These are phyloP conservation scores for Cyclophora albipunctata DNA, from an alignment of 2,888 invertebrate species.

Conservation along the genomic window DNA sequence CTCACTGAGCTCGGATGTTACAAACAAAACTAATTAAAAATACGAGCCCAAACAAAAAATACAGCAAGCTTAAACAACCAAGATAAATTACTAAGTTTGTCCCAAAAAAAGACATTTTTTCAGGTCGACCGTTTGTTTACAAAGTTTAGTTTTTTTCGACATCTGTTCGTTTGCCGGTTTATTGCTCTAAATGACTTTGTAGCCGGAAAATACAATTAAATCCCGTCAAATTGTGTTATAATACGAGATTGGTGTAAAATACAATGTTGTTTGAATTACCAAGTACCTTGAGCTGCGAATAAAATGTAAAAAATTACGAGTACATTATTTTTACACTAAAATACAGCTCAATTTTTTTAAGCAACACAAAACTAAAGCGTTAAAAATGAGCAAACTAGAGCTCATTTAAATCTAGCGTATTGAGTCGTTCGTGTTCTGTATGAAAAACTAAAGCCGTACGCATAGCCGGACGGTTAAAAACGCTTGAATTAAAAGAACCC, in stretches of 20 bases:
- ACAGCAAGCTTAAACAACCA: conserved; percentile 42
- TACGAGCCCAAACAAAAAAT: conserved; percentile 43
- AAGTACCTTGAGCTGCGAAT: neutral
- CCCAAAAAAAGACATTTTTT: conserved; percentile 34
- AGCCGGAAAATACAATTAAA: too few relatives aligned
- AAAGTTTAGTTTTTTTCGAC: conserved; percentile 17
- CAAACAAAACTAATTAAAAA: conserved; percentile 60
- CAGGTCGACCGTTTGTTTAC: conserved; percentile 14
- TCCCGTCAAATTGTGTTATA: neutral
- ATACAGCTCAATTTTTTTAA: too few relatives aligned
- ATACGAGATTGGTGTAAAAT: neutral
- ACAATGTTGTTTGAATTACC: neutral
- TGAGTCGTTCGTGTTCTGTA: too few relatives aligned
- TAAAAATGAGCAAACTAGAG: too few relatives aligned
- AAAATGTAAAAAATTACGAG: neutral
- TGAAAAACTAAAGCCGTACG: too few relatives aligned
- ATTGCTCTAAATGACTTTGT: conserved; percentile 5
- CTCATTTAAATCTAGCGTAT: too few relatives aligned
- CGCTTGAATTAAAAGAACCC: too few relatives aligned
- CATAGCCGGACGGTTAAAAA: too few relatives aligned
- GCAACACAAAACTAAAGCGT: too few relatives aligned
- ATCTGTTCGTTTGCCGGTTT: conserved; percentile 13
- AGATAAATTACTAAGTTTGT: conserved; percentile 62
- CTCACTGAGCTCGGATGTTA: conserved; percentile 29
- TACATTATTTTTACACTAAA: too few relatives aligned